Evolutionary conservation across 1,140 invertebrate species (phyloP).

Genomic region (Drosophila pruinosa): DNA sequence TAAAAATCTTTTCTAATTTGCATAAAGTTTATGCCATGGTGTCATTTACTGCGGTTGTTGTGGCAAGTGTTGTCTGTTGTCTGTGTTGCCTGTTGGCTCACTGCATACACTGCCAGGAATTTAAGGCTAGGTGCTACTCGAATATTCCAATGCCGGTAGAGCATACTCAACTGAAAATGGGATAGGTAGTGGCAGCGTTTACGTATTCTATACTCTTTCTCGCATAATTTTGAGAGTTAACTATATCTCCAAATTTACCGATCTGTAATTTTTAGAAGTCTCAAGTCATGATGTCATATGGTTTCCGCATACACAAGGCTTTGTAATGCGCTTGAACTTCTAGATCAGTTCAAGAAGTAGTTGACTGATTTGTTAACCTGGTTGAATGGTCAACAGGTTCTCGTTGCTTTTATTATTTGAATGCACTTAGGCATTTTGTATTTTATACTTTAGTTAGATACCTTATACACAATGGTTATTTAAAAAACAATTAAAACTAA

Average conservation of each 20-base stretch:
- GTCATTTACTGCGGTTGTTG: conserved; percentile 57
- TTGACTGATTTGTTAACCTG: too few relatives aligned
- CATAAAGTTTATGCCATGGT: conserved; percentile 68
- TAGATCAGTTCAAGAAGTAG: neutral
- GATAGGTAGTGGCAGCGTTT: too few relatives aligned
- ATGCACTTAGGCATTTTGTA: neutral
- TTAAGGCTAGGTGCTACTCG: neutral
- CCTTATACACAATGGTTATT: neutral
- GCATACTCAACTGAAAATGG: too few relatives aligned
- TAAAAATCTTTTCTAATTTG: conserved; percentile 81
- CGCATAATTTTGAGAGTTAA: too few relatives aligned
- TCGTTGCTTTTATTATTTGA: neutral
- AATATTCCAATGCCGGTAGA: too few relatives aligned
- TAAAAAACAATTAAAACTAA: neutral
- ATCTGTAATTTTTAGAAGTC: too few relatives aligned
- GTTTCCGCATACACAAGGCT: neutral
- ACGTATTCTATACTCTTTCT: too few relatives aligned
- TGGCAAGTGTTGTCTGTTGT: conserved; percentile 21
- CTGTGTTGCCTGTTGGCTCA: neutral
- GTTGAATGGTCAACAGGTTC: neutral
- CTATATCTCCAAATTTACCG: too few relatives aligned
- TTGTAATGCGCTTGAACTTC: neutral
- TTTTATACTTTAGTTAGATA: neutral
- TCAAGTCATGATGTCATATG: neutral
- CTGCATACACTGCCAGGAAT: conserved; percentile 16